Evolutionary conservation across 2,797 vertebrate species (phyloP).

Genomic region (Acrocephalus scirpaceus): DNA sequence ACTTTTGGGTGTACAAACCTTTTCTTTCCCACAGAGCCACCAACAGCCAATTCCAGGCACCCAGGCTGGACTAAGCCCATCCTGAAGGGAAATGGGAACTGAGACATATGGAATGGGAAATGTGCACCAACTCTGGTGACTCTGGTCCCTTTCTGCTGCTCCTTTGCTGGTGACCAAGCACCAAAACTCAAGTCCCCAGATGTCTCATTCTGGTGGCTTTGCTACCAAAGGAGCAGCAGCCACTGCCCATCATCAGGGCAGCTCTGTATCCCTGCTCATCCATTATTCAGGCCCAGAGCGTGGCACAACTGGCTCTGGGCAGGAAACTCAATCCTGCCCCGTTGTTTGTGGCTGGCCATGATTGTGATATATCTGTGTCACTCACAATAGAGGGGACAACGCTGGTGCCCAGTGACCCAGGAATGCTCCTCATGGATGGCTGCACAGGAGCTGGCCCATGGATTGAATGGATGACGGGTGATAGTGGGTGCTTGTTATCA

Average conservation of each 20-base stretch:
- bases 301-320: neutral
- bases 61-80: neutral
- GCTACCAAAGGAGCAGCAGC: neutral
- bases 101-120: neutral
- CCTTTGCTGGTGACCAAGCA: neutral
- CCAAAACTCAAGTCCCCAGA: neutral
- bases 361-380: neutral
- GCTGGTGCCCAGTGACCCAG: neutral
- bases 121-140: neutral
- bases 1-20: neutral
- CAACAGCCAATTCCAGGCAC: neutral
- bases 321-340: neutral
- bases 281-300: conserved; percentile 35
- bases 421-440: neutral
- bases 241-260: neutral
- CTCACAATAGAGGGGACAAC: neutral
- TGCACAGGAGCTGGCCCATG: neutral
- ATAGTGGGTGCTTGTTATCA: neutral
- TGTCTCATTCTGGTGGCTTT: neutral
- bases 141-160: neutral
- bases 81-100: neutral
- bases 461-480: neutral
- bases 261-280: neutral
- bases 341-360: conserved; percentile 9
- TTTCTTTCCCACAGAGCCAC: neutral